Evolutionary conservation across 2,113 vertebrate genomes (phyloP).

Genomic region (Suricata suricatta): DNA sequence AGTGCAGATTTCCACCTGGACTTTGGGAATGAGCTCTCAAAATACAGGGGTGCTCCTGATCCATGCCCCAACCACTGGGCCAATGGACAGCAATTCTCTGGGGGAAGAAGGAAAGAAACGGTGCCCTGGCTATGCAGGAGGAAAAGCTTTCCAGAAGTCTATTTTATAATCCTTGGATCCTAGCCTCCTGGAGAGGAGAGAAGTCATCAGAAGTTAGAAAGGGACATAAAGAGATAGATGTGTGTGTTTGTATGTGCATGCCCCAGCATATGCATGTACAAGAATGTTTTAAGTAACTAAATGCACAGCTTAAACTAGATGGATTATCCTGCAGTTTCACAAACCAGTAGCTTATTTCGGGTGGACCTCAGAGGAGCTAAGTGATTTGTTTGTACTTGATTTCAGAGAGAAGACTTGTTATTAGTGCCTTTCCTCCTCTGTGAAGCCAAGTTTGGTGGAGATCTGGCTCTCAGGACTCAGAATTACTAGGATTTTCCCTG

Average conservation of each 20-base stretch:
- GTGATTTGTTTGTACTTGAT: constrained; percentile 41
- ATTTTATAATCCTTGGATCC: background rate
- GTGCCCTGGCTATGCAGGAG: background rate
- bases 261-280: background rate
- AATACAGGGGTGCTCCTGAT: background rate
- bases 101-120: background rate
- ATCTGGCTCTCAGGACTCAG: background rate
- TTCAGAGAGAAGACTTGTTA: background rate
- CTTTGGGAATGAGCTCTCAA: background rate
- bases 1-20: background rate
- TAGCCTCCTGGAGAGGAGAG: background rate
- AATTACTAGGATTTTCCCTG: background rate
- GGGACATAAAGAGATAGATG: background rate
- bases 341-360: constrained; percentile 31
- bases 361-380: background rate
- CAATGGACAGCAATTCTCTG: background rate
- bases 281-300: constrained; percentile 3
- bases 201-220: background rate
- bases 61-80: background rate
- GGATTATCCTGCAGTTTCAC: background rate
- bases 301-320: background rate
- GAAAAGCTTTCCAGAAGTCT: background rate
- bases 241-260: background rate
- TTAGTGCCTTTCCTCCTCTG: background rate
- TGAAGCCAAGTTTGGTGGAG: background rate